A percentile compares a stretch with the other conserved stretches of the same genome.
Conservation (phyloP, 2,797 vertebrate species). For the Pipistrellus pygmaeus region DNA sequence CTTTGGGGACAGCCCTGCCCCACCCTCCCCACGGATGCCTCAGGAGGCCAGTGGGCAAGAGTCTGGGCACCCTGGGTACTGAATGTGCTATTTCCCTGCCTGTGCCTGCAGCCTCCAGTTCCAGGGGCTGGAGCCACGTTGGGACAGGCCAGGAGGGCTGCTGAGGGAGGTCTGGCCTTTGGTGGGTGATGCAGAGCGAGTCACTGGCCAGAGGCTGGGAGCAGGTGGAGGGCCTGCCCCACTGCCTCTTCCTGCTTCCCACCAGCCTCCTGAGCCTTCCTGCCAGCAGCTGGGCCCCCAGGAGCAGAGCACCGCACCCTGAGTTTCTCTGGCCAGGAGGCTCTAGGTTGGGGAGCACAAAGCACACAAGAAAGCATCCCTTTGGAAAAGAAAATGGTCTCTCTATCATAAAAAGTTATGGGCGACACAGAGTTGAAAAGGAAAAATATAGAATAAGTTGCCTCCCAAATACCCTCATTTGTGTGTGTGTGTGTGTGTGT, state of each 20-base stretch:
- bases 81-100: not conserved
- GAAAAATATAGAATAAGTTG: conserved; percentile 84
- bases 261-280: not conserved
- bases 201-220: not conserved
- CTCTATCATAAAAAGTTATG: conserved; percentile 43
- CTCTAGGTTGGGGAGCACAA: conserved; percentile 31
- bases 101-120: not conserved
- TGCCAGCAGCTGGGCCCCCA: not conserved
- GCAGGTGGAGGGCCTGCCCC: not conserved
- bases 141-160: not conserved
- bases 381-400: conserved; percentile 32
- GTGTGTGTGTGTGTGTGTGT: too few species aligned
- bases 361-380: conserved; percentile 36
- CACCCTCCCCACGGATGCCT: not conserved
- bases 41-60: not conserved
- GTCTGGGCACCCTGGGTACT: conserved; percentile 39
- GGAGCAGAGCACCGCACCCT: not conserved
- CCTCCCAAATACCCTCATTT: conserved; percentile 84
- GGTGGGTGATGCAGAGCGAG: too few species aligned
- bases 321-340: not conserved
- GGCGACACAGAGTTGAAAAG: conserved; percentile 40
- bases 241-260: not conserved
- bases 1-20: not conserved
- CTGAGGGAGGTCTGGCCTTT: not conserved
- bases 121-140: not conserved